Percentiles rank a stretch among this genome's conserved stretches.
Conservation (phyloP, 2,797 vertebrate species). For the Sparus aurata region DNA sequence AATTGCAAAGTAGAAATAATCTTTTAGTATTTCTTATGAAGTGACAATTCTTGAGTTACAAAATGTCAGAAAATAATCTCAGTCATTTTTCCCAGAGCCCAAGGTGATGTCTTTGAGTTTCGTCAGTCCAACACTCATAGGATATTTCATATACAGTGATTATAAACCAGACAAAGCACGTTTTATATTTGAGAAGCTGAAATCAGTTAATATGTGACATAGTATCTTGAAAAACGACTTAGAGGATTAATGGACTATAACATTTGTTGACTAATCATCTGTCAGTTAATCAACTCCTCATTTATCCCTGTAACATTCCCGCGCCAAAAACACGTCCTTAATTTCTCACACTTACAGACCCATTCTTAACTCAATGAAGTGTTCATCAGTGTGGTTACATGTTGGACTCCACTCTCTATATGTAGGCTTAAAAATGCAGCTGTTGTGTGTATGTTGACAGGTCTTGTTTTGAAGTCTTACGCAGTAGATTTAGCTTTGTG, state of each 20-base stretch:
- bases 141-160: background rate
- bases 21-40: background rate
- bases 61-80: too few relatives aligned
- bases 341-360: background rate
- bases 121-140: too few relatives aligned
- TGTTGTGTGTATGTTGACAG: background rate
- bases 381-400: background rate
- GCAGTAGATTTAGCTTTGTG: background rate
- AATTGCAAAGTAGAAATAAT: background rate
- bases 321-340: background rate
- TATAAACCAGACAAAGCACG: background rate
- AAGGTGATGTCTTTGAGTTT: too few relatives aligned
- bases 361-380: background rate
- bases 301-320: background rate
- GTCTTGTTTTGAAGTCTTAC: constrained; percentile 4
- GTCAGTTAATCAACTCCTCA: background rate
- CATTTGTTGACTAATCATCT: background rate
- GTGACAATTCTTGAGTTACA: background rate
- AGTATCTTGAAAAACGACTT: background rate
- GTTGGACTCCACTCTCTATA: background rate
- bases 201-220: background rate
- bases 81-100: too few relatives aligned
- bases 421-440: background rate
- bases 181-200: background rate
- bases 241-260: background rate